Base-by-base conservation (phyloP, 2,797 vertebrate genomes). In the Crypturellus tataupa region DNA sequence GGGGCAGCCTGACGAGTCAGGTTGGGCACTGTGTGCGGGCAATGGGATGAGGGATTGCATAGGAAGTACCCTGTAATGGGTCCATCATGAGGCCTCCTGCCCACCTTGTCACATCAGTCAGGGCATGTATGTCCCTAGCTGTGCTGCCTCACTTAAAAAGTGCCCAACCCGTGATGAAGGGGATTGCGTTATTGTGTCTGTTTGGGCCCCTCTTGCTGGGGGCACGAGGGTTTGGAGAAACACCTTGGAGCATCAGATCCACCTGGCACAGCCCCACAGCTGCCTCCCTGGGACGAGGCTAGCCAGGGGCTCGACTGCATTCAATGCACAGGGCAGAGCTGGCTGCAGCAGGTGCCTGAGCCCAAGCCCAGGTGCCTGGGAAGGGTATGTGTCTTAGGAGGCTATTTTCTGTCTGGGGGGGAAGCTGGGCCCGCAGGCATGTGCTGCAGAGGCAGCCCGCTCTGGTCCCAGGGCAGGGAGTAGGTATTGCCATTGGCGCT, bases 401-500 rank as follows among this genome's bases (percentile, higher is more conserved):
- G 67, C 64, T 56, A 18, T 31, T 55, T 55, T 10, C 29, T 29
- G 51, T 17, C 51, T 53, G 27, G 55, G 47, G 15, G 82, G 81
- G 64, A 80, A 71, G 84, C 87, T 12, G 40, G 69, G 31, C 79
- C 93, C 80, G 76, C 72, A 67, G 95, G 82, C 79, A 42, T 21
- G 17, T 39, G 64, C 83, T 40, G 64, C 70, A 87, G 35, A 85
- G 51, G 15, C 64, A 75, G 65, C 35, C 68, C 71, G 40, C 18
- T 60, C 68, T 67, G 60, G 19, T 89, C 72, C 39, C 76, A 77
- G 93, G 85, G 84, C 89, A 86, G n/a, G 12, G 18, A 90, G 77
- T 21, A 76, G 53, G 15, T 33, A 78, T 51, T 76, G 85, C 42
- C 79, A 76, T 2, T 37, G 78, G 55, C 78, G 68, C 72, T 2